A percentile compares a stretch with the other conserved stretches of the same genome.
phyloP scores from a whole-genome alignment of 2,888 invertebrate genomes.

The Limnephilus lunatus region DNA sequence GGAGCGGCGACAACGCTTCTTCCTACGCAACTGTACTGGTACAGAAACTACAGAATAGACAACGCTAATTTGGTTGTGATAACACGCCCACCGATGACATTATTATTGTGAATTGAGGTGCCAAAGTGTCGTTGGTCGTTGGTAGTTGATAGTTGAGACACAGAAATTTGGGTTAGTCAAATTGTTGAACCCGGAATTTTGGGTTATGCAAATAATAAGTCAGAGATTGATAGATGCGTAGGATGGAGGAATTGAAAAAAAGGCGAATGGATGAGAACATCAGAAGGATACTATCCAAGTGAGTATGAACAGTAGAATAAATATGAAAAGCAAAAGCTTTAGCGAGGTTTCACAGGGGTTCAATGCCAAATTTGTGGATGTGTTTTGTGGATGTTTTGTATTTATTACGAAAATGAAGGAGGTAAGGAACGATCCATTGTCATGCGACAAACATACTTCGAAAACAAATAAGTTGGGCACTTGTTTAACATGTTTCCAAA shows the following conservation, averaged over 20 bases:
- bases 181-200: background rate
- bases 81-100: conserved; percentile 16
- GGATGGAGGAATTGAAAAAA: background rate
- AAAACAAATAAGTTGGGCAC: too few relatives aligned
- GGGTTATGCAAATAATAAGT: background rate
- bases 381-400: too few relatives aligned
- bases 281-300: background rate
- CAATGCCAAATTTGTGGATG: too few relatives aligned
- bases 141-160: background rate
- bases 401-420: background rate
- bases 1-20: conserved; percentile 13
- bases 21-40: conserved; percentile 25
- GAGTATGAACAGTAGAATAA: background rate
- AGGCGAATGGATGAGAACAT: background rate
- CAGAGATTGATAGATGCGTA: background rate
- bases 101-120: conserved; percentile 6
- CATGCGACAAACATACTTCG: background rate
- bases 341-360: too few relatives aligned
- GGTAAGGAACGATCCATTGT: background rate
- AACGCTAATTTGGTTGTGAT: conserved; percentile 47
- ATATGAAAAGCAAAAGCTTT: background rate
- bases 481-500: too few relatives aligned
- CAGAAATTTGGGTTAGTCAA: background rate
- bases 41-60: conserved; percentile 10
- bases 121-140: background rate